Conservation (phyloP, 2,888 invertebrate genomes). For the Eupithecia subfuscata region DNA sequence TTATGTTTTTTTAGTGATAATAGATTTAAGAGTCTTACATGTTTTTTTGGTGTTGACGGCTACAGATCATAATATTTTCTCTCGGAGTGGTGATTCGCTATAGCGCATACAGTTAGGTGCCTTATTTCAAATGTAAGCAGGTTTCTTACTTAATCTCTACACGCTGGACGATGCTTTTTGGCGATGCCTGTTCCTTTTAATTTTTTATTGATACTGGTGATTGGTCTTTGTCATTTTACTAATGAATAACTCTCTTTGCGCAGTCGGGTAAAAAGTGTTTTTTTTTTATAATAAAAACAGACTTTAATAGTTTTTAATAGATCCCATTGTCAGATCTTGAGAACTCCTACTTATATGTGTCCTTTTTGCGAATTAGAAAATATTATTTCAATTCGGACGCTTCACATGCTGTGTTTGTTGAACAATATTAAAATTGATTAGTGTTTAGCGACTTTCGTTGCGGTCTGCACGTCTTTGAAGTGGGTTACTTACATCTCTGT, state of each 20-base stretch:
- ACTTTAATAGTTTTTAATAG: not conserved
- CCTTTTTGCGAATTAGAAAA: not conserved
- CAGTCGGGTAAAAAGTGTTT: too few relatives aligned
- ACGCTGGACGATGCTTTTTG: conserved; percentile 13
- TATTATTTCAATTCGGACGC: not conserved
- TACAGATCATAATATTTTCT: conserved; percentile 19
- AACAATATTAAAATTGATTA: not conserved
- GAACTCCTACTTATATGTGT: not conserved
- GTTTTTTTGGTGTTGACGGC: conserved; percentile 29
- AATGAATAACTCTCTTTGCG: too few relatives aligned
- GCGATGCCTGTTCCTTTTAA: not conserved
- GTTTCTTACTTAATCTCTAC: conserved; percentile 12
- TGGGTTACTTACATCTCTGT: not conserved
- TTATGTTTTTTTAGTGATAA: conserved; percentile 50
- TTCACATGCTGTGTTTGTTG: too few relatives aligned
- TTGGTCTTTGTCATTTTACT: conserved; percentile 1
- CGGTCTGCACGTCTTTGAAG: not conserved
- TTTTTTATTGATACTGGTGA: not conserved
- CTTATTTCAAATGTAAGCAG: conserved; percentile 25
- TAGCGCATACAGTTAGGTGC: conserved; percentile 19
- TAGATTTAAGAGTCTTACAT: conserved; percentile 40
- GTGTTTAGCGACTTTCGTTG: not conserved
- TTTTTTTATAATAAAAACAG: not conserved
- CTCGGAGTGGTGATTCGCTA: conserved; percentile 26
- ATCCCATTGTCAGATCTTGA: not conserved